Base-by-base conservation (phyloP, 1,140 invertebrate species). In the Drosophila fuyamai region DNA sequence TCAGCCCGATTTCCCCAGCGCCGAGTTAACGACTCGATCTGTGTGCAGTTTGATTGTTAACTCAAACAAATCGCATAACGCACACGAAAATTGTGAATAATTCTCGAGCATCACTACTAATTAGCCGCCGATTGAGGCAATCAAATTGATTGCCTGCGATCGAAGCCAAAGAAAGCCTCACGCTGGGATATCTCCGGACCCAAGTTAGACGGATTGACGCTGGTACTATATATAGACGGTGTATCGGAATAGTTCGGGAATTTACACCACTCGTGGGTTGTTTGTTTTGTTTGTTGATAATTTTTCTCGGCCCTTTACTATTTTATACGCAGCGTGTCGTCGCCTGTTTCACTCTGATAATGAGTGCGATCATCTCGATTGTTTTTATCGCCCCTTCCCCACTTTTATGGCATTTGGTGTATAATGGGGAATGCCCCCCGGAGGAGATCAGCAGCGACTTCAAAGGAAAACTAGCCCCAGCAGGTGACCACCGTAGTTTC, bases 121-220 rank as follows among this genome's bases (percentile, higher is more conserved):
- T 91, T 91, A 81, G 62, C 80, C 77, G 83, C 54, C 78, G 88
- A 91, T 91, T 91, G 88, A 91, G 71, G 83, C 84, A 79, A 91
- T 91, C 88, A 91, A 81, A 72, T 89, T 88, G 80, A 91, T 91
- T 76, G 83, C 67, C 65, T 40, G 50, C 70, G 51, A 74, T 68
- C 47, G 36, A 40, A 65, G 23, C 56, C 59, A 43, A 43, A 23
- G 59, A 60, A 59, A 72, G 44, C 51, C 53, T 70, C 82, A 71
- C 61, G 82, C 82, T 86, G 82, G 29, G 82, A 59, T 43, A 59
- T 43, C 60, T 35, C 38, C 55, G 60, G 38, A 62, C 56, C 61
- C 70, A 44, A 32, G 50, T 77, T 88, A 86, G 83, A 88, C 84
- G 51, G 56, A 71, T 75, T 77, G 83, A 83, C 79, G 83, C 79